phyloP scores from a whole-genome alignment of 1,140 invertebrate genomes.

The Drosophila melanica region DNA sequence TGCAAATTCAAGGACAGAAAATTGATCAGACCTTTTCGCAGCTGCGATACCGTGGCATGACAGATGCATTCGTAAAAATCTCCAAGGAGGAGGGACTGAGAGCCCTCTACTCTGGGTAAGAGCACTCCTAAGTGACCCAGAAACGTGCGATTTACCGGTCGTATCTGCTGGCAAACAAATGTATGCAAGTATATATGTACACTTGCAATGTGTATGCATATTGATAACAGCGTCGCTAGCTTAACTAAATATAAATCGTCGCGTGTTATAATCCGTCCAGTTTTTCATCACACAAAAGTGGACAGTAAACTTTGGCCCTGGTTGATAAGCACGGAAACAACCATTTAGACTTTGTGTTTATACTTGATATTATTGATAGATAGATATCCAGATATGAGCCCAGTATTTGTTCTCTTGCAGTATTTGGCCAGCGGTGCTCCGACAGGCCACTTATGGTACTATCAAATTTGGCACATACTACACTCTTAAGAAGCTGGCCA shows the following conservation, averaged over 20 bases:
- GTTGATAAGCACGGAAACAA: conserved; percentile 47
- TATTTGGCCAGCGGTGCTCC: conserved; percentile 94
- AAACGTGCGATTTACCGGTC: conserved; percentile 34
- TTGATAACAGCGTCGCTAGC: conserved; percentile 41
- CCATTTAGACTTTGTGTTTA: conserved; percentile 55
- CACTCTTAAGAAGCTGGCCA: conserved; percentile 90
- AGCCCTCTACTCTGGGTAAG: conserved; percentile 93
- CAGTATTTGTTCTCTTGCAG: conserved; percentile 84
- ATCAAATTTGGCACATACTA: conserved; percentile 99
- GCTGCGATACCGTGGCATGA: conserved; percentile 95
- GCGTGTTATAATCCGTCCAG: conserved; percentile 36
- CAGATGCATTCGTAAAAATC: conserved; percentile 94
- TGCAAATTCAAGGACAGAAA: conserved; percentile 97
- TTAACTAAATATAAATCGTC: conserved; percentile 13
- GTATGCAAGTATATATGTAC: neutral
- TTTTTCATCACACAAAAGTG: conserved; percentile 26
- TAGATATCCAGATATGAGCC: conserved; percentile 24
- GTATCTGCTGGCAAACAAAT: neutral
- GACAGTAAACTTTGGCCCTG: conserved; percentile 56
- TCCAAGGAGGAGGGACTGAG: conserved; percentile 91
- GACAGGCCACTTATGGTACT: conserved; percentile 97
- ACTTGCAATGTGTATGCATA: conserved; percentile 1
- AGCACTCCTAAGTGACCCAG: conserved; percentile 24
- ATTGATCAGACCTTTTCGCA: conserved; percentile 90
- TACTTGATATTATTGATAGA: conserved; percentile 1